Evolutionary conservation across 2,113 vertebrate genomes (phyloP).

Genomic region (Oreochromis tanganicae): DNA sequence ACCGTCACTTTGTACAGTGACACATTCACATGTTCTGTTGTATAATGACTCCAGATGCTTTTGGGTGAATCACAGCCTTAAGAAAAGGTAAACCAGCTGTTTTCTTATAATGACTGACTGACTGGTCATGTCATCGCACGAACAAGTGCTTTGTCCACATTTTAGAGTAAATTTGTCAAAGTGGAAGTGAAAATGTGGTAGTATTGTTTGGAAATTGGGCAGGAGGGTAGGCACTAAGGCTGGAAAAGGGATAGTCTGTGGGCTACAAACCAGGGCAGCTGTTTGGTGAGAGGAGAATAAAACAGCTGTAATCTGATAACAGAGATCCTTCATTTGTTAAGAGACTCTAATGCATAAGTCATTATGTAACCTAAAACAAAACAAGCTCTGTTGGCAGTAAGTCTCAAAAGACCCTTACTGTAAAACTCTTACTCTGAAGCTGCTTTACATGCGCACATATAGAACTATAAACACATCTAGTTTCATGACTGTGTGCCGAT

Average conservation of each 20-base stretch:
- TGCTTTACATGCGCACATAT: not conserved
- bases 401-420: not conserved
- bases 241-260: constrained; percentile 33
- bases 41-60: not conserved
- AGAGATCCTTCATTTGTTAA: not conserved
- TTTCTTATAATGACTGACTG: not conserved
- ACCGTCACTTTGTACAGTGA: constrained; percentile 18
- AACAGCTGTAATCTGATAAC: constrained; percentile 34
- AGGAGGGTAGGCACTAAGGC: not conserved
- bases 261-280: constrained; percentile 6
- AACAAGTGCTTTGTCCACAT: not conserved
- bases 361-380: not conserved
- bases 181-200: not conserved
- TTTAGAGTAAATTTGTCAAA: not conserved
- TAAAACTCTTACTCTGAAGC: not conserved
- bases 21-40: not conserved
- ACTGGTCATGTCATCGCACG: not conserved
- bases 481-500: not conserved
- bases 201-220: not conserved
- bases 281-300: constrained; percentile 1
- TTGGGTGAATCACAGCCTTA: not conserved
- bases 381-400: not conserved
- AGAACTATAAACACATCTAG: not conserved
- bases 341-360: not conserved
- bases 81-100: not conserved